These are phyloP conservation scores for Machimus rusticus DNA, from an alignment of 2,888 invertebrate species.

Conservation along the genomic window DNA sequence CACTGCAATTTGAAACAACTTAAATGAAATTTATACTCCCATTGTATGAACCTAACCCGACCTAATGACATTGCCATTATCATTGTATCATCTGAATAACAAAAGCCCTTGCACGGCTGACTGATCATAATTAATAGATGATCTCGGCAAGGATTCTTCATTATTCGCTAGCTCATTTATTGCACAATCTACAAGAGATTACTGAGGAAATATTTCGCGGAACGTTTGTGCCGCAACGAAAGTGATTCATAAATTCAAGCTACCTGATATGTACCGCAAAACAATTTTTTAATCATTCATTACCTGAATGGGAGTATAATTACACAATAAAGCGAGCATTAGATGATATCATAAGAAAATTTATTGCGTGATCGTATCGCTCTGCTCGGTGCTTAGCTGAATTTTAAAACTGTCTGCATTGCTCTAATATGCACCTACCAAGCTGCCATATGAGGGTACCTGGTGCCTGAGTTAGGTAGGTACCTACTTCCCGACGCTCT, in stretches of 20 bases:
- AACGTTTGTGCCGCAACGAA: slow-evolving; percentile 33
- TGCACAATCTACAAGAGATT: neutral
- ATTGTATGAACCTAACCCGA: slow-evolving; percentile 10
- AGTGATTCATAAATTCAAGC: slow-evolving; percentile 34
- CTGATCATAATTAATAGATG: slow-evolving; percentile 34
- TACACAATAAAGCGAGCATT: slow-evolving; percentile 36
- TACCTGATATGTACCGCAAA: slow-evolving; percentile 22
- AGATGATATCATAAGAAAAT: slow-evolving; percentile 37
- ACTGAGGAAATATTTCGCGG: neutral
- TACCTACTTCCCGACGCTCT: neutral
- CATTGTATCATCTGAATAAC: slow-evolving; percentile 29
- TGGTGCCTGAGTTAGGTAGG: too few species aligned
- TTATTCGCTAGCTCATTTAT: neutral
- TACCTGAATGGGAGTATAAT: slow-evolving; percentile 3
- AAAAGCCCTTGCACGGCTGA: slow-evolving; percentile 15
- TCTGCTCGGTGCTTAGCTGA: neutral
- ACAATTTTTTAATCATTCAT: neutral
- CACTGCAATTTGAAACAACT: slow-evolving; percentile 9
- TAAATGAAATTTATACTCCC: slow-evolving; percentile 28
- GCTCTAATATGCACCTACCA: neutral
- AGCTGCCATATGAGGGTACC: neutral
- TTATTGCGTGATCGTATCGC: slow-evolving; percentile 38
- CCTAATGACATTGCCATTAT: slow-evolving; percentile 29
- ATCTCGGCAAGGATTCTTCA: neutral
- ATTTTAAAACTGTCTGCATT: neutral